Conservation (phyloP, 2,113 vertebrate species). For the Chunga burmeisteri region DNA sequence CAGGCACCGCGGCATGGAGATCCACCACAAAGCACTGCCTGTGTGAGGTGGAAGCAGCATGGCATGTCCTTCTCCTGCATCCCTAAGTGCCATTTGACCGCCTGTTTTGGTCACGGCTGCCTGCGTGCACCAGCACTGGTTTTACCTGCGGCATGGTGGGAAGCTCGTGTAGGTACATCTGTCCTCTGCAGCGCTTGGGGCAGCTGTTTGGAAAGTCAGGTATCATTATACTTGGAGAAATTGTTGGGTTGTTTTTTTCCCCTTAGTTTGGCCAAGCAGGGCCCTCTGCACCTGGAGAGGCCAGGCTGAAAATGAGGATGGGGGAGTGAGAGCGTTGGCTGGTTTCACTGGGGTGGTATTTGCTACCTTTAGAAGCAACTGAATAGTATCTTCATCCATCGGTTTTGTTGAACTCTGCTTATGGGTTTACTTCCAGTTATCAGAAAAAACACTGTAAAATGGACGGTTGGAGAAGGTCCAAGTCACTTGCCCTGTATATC, state of each 20-base stretch:
- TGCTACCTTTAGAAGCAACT: not conserved
- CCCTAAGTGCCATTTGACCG: too few relatives aligned
- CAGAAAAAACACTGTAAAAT: not conserved
- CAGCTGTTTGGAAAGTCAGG: not conserved
- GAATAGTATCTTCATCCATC: not conserved
- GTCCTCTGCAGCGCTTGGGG: not conserved
- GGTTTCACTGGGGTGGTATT: not conserved
- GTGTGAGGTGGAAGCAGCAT: not conserved
- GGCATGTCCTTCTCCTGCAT: not conserved
- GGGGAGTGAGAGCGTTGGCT: not conserved
- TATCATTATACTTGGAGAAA: not conserved
- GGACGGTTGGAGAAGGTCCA: not conserved
- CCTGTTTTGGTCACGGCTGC: fast-evolving
- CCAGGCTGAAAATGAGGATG: not conserved
- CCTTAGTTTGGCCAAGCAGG: not conserved
- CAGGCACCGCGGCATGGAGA: fast-evolving
- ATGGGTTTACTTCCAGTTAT: not conserved
- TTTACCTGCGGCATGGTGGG: not conserved
- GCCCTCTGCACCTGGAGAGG: not conserved
- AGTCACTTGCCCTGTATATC: not conserved
- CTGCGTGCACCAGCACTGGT: not conserved
- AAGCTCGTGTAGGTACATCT: not conserved
- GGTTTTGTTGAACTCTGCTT: not conserved
- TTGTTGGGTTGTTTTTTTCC: not conserved
- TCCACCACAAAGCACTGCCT: not conserved